These are phyloP conservation scores for Dascillus cervinus DNA, from an alignment of 2,888 invertebrate species.

Conservation along the genomic window DNA sequence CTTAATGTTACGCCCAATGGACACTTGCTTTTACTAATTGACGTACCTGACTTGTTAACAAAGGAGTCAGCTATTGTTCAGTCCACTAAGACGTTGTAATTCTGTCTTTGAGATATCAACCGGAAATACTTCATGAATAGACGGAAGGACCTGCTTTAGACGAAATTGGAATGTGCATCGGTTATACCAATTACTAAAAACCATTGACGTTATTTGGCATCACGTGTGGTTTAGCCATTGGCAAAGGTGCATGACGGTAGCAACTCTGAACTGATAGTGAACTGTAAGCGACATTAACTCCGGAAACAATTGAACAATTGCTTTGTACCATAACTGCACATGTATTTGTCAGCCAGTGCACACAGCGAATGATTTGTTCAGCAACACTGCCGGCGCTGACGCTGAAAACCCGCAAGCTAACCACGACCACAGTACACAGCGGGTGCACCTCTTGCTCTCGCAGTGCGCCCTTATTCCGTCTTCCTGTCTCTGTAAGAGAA, in stretches of 20 bases:
- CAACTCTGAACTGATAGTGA: no score
- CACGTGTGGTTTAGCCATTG: no score
- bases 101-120: neutral
- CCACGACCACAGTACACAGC: conserved; percentile 3
- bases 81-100: neutral
- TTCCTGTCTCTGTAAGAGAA: no score
- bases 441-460: no score
- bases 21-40: conserved; percentile 5
- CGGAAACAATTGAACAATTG: conserved; percentile 31
- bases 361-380: conserved; percentile 27
- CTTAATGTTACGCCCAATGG: neutral
- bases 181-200: no score
- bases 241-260: no score
- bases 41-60: conserved; percentile 13
- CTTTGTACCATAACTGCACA: conserved; percentile 26
- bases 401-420: conserved; percentile 24
- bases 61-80: conserved; percentile 2
- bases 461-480: no score
- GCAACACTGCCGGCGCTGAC: conserved; percentile 23
- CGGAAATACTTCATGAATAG: neutral
- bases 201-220: no score
- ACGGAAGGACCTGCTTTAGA: no score
- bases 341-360: conserved; percentile 28
- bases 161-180: no score
- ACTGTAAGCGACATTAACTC: conserved; percentile 13